Conservation (phyloP, 1,140 invertebrate species). For the Panulirus ornatus region DNA sequence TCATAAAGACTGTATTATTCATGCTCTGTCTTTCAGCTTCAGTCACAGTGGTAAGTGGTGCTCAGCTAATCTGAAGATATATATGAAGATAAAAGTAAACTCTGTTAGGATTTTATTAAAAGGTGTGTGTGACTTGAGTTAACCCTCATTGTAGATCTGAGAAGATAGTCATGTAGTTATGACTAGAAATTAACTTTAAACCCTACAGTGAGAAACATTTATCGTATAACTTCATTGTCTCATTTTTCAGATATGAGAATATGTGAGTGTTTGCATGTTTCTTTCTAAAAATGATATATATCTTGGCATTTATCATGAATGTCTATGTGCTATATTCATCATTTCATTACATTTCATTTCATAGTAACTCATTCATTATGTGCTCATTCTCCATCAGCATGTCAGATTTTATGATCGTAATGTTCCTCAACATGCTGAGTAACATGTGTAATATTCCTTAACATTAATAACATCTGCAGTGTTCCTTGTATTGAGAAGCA, state of each 20-base stretch:
- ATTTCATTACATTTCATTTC: conserved; percentile 56
- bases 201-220: conserved; percentile 44
- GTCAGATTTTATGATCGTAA: conserved; percentile 31
- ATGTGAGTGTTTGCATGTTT: conserved; percentile 67
- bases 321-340: conserved; percentile 49
- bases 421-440: conserved; percentile 32
- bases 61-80: conserved; percentile 23
- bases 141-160: conserved; percentile 51
- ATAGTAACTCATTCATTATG: conserved; percentile 34
- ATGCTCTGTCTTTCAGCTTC: conserved; percentile 33
- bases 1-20: conserved; percentile 29
- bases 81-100: neutral
- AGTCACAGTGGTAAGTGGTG: conserved; percentile 33
- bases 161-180: conserved; percentile 42
- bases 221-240: conserved; percentile 47
- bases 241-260: conserved; percentile 58
- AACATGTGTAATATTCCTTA: neutral
- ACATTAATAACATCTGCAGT: neutral
- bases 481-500: neutral
- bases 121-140: conserved; percentile 41
- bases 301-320: conserved; percentile 56
- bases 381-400: conserved; percentile 50
- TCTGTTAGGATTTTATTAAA: conserved; percentile 8
- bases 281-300: conserved; percentile 49
- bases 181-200: conserved; percentile 35